These are phyloP conservation scores for Pocillopora verrucosa DNA, from an alignment of 64 coral and sea anemone genomes.

Conservation along the genomic window DNA sequence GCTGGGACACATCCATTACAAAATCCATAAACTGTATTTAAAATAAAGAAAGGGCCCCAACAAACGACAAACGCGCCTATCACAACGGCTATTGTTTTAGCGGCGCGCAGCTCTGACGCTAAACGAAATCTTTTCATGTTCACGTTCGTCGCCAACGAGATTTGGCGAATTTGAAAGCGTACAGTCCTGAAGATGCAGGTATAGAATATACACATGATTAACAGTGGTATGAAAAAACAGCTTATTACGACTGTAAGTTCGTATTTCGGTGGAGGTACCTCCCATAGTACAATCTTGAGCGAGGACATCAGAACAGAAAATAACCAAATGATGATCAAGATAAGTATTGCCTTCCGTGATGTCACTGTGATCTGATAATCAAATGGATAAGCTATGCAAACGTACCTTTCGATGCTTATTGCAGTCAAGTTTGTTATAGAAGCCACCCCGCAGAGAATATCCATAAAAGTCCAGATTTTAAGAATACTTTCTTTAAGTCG, in stretches of 20 bases:
- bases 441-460: conserved; percentile 80
- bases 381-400: conserved; percentile 83
- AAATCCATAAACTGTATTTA: conserved; percentile 70
- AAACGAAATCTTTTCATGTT: conserved; percentile 59
- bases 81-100: conserved; percentile 73
- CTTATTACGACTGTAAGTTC: conserved; percentile 57
- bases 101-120: conserved; percentile 69
- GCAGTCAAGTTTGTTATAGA: conserved; percentile 85
- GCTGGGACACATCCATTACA: conserved; percentile 21
- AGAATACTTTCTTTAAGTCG: neutral
- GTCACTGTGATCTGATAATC: conserved; percentile 76
- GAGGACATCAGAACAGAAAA: conserved; percentile 61
- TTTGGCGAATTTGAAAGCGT: conserved; percentile 72
- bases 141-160: conserved; percentile 54
- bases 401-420: conserved; percentile 78
- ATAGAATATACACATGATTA: conserved; percentile 69
- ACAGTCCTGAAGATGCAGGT: conserved; percentile 72
- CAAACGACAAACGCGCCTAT: conserved; percentile 80
- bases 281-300: conserved; percentile 51
- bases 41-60: conserved; percentile 75
- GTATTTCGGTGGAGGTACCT: conserved; percentile 38
- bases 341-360: conserved; percentile 62
- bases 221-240: conserved; percentile 73
- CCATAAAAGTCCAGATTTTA: conserved; percentile 64
- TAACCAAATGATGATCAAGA: conserved; percentile 67